Percentiles rank a stretch among this genome's conserved stretches.
Evolutionary conservation across 53 echinoderm and acorn worm genomes (phyloP).

Genomic region (Apostichopus leukothele): DNA sequence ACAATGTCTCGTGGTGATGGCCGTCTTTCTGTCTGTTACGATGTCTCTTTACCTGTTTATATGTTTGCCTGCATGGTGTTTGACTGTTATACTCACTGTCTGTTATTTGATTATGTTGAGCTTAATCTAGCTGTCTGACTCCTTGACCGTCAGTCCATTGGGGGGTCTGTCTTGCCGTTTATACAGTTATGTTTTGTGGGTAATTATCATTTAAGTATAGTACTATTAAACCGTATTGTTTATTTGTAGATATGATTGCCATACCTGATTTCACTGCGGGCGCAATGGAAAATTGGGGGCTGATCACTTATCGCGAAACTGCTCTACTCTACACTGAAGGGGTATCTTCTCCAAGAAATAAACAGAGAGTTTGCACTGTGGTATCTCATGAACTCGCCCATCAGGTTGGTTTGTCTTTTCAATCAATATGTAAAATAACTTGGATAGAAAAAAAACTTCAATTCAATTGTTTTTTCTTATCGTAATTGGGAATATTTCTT

Average conservation of each 20-base stretch:
- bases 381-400: slow-evolving; percentile 93
- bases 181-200: neutral
- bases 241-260: slow-evolving; percentile 82
- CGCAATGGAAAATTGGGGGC: slow-evolving; percentile 99
- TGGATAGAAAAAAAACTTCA: no score
- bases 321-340: slow-evolving; percentile 67
- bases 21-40: no score
- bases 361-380: slow-evolving; percentile 75
- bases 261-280: slow-evolving; percentile 86
- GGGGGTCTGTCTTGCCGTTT: neutral
- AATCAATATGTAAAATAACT: no score
- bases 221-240: neutral
- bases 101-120: neutral
- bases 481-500: no score
- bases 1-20: no score
- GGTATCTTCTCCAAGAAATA: slow-evolving; percentile 56
- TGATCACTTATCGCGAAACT: slow-evolving; percentile 79
- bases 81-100: no score
- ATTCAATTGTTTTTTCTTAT: no score
- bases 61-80: no score
- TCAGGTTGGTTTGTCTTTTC: slow-evolving; percentile 60
- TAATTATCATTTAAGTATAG: no score
- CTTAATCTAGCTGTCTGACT: neutral
- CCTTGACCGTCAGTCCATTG: neutral
- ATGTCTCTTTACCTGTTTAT: no score